These are phyloP conservation scores for Sander lucioperca DNA, from an alignment of 2,113 vertebrate genomes.

Conservation along the genomic window DNA sequence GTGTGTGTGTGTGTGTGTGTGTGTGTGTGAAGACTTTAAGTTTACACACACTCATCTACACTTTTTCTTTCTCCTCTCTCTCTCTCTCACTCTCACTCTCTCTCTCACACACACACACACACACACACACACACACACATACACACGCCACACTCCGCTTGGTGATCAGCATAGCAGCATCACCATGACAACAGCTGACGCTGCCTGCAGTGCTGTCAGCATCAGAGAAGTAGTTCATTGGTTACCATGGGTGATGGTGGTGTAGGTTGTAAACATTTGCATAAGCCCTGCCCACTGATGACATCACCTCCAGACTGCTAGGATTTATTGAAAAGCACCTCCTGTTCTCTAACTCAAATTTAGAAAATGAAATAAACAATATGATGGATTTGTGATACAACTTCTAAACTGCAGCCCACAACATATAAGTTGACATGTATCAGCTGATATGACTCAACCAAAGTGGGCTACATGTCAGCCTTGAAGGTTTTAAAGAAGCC, in stretches of 20 bases:
- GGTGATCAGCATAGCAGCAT: constrained; percentile 80
- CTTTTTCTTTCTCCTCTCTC: not conserved
- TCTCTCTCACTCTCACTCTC: not conserved
- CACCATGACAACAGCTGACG: constrained; percentile 84
- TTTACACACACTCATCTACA: constrained; percentile 18
- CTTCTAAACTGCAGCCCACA: not conserved
- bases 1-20: not conserved
- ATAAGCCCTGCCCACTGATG: constrained; percentile 30
- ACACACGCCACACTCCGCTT: constrained; percentile 67
- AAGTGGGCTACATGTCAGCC: constrained; percentile 9
- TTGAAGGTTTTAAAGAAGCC: constrained; percentile 32
- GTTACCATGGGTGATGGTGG: constrained; percentile 17
- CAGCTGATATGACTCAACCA: constrained; percentile 24
- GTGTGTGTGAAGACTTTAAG: constrained; percentile 20
- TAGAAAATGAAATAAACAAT: not conserved
- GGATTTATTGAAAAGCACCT: not conserved
- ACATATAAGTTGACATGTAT: not conserved
- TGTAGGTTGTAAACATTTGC: constrained; percentile 49
- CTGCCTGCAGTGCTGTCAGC: constrained; percentile 27
- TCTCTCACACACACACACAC: constrained; percentile 44
- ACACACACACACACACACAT: constrained; percentile 47
- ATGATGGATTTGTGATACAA: not conserved
- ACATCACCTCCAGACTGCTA: constrained; percentile 1
- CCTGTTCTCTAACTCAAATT: not conserved
- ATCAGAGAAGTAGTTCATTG: constrained; percentile 41